Base-by-base conservation (phyloP, 1,140 invertebrate genomes). In the Leptopilina boulardi region DNA sequence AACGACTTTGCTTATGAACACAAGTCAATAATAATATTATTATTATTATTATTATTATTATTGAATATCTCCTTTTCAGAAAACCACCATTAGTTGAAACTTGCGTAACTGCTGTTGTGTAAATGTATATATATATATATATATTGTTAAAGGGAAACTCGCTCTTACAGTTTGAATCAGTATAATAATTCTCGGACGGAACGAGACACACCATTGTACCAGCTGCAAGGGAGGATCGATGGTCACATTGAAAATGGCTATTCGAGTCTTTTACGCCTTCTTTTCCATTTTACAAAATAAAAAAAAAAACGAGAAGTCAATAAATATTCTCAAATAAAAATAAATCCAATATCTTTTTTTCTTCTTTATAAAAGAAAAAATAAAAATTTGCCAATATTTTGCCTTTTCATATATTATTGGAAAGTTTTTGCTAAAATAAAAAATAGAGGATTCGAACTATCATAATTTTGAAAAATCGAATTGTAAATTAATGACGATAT, bases 221-320 rank as follows among this genome's bases (percentile, higher is more conserved):
- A 66, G 21, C 13, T 30, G 15, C 59, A 66, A 66, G 26, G 26
- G 59, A 66, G 59, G 59, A 66, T 66, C 59, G 59, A 66, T 66
- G 21, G 23, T 30, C 13, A 30, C 26, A n/a, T 30, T 30, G 26
- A 10, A 66, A 66, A 66, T 66, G 26, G 59, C 59, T 4, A n/a
- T 66, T 30, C 59, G 26, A 30, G 26, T 66, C 13, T n/a, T 66
- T 66, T 66, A 66, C 56, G 26, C 21, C 23, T n/a, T 30, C 26
- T 66, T 66, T 38, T 66, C 4, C 21, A 66, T 66, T 59, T 26
- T 11, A n/a, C n/a, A n/a, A n/a, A n/a, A n/a, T n/a, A n/a, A n/a
- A n/a, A n/a, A n/a, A n/a, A 23, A 23, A 19, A 11, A 59, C 10
- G 54, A 11, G 3, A 26, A 59, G 47, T 51, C 15, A 47, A 47